Conservation (phyloP, 2,113 vertebrate species). For the Pterocles gutturalis region DNA sequence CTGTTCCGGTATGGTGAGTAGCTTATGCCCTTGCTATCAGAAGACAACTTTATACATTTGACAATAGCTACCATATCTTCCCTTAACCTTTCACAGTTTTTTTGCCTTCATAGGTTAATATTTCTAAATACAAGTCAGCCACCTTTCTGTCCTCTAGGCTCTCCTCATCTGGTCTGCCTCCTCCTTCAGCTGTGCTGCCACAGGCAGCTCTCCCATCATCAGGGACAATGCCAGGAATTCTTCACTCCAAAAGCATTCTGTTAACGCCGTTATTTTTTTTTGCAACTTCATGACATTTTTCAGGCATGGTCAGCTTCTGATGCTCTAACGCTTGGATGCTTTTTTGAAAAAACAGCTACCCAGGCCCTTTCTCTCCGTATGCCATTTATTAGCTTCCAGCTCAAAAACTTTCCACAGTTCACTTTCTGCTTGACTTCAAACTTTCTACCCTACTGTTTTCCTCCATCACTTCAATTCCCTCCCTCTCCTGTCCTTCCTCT, state of each 20-base stretch:
- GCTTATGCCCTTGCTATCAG: background rate
- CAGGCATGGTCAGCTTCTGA: background rate
- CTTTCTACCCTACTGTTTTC: background rate
- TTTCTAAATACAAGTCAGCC: background rate
- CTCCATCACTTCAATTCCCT: background rate
- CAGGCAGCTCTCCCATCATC: background rate
- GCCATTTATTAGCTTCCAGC: background rate
- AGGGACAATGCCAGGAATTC: background rate
- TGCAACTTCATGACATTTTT: background rate
- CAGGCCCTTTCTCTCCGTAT: background rate
- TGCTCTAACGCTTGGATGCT: background rate
- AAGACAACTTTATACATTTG: background rate
- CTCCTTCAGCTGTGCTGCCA: background rate
- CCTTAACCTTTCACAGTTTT: background rate
- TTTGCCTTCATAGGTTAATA: background rate
- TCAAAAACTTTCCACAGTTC: background rate
- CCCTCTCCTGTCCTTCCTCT: background rate
- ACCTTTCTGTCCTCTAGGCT: background rate
- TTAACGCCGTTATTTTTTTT: accelerated
- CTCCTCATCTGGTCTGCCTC: background rate
- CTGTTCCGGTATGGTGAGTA: background rate
- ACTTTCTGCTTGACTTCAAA: background rate
- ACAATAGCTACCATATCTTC: background rate
- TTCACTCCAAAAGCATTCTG: background rate
- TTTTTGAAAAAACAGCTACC: background rate